Base-by-base conservation (phyloP, 1,140 invertebrate genomes). In the Neodiprion virginianus region DNA sequence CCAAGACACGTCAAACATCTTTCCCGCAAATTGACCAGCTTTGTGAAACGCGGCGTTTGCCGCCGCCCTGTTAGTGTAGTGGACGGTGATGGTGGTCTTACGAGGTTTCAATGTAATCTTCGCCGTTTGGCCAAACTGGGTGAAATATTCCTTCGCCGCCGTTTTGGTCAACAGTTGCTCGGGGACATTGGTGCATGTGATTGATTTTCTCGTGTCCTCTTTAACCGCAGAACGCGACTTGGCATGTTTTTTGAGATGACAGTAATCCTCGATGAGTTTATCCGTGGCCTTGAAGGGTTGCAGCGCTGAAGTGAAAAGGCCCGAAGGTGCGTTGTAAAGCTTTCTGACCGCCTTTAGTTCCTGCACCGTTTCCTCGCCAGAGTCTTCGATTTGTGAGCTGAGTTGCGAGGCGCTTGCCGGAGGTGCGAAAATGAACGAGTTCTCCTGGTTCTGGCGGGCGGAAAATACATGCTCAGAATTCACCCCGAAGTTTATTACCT, bases 91-190 rank as follows among this genome's bases (percentile, higher is more conserved):
- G 72, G 86, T 88, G 71, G 90, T 88, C 66, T 89, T 88, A 71
- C 90, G 92, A 0, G 92, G 91, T 17, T 90, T 88, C 70, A 94
- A 87, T 21, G 89, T 88, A 66, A 94, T 91, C 75, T 90, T 91
- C 1, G 89, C 84, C 14, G 93, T 88, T 53, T 84, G 88, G 0
- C 93, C 93, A 83, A 91, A 94, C 73, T 91, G 90, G 9, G 88
- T 85, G 74, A 94, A 94, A 80, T 94, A 91, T 71, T 90, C 88
- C 75, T 92, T 92, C 3, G 92, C 93, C 68, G 89, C 82, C 71
- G 84, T 82, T 79, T 91, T 89, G 23, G 83, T 85, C n/a, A 94
- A 90, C 65, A 94, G 87, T 7, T 87, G 79, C 73, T 92, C 90
- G 1, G 93, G 93, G 47, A 94, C 92, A 79, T 93, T 88, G 10